Evolutionary conservation across 2,113 vertebrate genomes (phyloP).

Genomic region (Atrichornis clamosus): DNA sequence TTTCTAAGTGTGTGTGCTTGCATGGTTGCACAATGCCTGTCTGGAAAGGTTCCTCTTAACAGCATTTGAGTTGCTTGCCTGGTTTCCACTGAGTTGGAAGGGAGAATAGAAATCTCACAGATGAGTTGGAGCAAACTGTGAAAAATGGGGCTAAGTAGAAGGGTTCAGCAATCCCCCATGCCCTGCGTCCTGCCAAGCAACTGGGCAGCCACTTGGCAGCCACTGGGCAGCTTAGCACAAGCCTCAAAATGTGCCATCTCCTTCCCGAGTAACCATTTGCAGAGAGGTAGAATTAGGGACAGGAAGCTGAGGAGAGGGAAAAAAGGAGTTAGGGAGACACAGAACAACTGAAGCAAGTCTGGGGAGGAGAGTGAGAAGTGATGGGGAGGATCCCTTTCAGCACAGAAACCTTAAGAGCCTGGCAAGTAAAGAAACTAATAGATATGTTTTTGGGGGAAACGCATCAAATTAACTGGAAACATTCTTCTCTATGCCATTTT

Average conservation of each 20-base stretch:
- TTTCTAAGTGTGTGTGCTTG: not conserved
- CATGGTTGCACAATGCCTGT: not conserved
- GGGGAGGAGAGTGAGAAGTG: not conserved
- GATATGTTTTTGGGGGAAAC: not conserved
- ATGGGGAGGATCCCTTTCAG: not conserved
- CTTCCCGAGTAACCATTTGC: not conserved
- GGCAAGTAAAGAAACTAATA: not conserved
- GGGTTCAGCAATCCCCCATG: accelerated
- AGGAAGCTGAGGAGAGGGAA: not conserved
- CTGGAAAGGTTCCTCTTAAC: not conserved
- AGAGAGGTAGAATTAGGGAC: not conserved
- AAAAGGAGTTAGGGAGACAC: not conserved
- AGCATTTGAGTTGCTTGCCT: not conserved
- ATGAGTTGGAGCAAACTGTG: not conserved
- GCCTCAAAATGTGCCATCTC: not conserved
- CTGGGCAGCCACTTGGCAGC: not conserved
- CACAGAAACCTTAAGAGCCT: not conserved
- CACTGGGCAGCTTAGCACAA: not conserved
- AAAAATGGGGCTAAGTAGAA: not conserved
- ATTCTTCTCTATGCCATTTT: not conserved
- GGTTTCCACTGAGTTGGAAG: not conserved
- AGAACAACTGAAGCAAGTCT: not conserved
- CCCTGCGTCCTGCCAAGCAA: not conserved
- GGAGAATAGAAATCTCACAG: not conserved
- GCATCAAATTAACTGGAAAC: not conserved